Percentiles rank a stretch among this genome's conserved stretches.
Conservation (phyloP, 2,888 invertebrate genomes). For the Empis stercorea region DNA sequence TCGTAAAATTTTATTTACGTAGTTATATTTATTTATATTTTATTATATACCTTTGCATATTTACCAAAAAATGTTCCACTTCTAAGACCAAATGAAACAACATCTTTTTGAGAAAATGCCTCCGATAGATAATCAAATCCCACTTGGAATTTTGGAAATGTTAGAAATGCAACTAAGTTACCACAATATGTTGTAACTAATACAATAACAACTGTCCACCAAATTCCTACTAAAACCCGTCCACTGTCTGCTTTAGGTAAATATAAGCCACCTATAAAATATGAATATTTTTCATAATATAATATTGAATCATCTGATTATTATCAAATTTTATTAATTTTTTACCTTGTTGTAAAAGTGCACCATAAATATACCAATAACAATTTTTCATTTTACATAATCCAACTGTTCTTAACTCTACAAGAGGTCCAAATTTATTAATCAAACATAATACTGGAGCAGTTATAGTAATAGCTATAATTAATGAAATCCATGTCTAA, state of each 20-base stretch:
- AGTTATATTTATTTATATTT: neutral
- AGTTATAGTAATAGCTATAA: constrained; percentile 57
- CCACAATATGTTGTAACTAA: constrained; percentile 86
- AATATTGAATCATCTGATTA: too few relatives aligned
- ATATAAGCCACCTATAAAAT: constrained; percentile 65
- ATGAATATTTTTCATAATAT: neutral
- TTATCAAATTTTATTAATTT: neutral
- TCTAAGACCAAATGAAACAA: constrained; percentile 62
- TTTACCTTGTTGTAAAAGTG: constrained; percentile 78
- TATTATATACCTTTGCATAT: constrained; percentile 40
- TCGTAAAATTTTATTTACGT: neutral
- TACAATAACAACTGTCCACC: constrained; percentile 86
- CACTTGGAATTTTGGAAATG: constrained; percentile 59
- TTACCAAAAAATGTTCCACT: constrained; percentile 63
- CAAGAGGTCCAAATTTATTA: constrained; percentile 53
- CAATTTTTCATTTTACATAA: constrained; percentile 32
- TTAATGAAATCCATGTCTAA: constrained; percentile 76
- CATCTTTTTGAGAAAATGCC: constrained; percentile 37
- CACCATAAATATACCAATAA: constrained; percentile 70
- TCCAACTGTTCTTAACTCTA: constrained; percentile 34
- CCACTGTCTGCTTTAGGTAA: constrained; percentile 77
- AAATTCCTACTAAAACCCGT: constrained; percentile 70
- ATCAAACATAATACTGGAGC: constrained; percentile 64
- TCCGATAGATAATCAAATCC: constrained; percentile 29
- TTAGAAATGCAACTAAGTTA: constrained; percentile 82